Evolutionary conservation across 2,888 invertebrate genomes (phyloP).

Genomic region (Patella pellucida): DNA sequence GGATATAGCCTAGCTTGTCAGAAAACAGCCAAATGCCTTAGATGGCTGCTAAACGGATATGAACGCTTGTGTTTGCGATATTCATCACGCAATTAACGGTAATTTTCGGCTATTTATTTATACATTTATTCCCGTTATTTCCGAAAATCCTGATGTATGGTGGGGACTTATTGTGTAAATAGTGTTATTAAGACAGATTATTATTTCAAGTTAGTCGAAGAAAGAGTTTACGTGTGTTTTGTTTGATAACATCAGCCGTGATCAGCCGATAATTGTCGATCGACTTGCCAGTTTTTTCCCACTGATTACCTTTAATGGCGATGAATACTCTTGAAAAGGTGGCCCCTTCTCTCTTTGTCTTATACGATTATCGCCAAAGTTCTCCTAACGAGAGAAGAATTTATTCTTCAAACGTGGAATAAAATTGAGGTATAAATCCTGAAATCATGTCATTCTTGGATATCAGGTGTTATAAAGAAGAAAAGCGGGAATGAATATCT

Average conservation of each 20-base stretch:
- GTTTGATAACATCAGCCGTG: not conserved
- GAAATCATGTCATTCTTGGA: no score
- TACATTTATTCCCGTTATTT: not conserved
- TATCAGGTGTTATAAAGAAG: no score
- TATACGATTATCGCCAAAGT: no score
- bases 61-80: slow-evolving; percentile 1
- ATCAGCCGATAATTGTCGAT: slow-evolving; percentile 7
- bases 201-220: not conserved
- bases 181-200: not conserved
- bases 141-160: not conserved
- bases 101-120: not conserved
- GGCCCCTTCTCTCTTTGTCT: not conserved
- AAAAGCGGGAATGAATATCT: no score
- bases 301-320: not conserved
- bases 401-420: no score
- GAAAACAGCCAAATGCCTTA: not conserved
- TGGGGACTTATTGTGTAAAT: not conserved
- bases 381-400: no score
- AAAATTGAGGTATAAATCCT: no score
- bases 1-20: no score
- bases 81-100: not conserved
- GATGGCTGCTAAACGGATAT: slow-evolving; percentile 2
- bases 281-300: not conserved
- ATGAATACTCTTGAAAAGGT: slow-evolving; percentile 1
- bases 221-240: not conserved